These are phyloP conservation scores for Poecilia latipinna DNA, from an alignment of 2,113 vertebrate species.

Conservation along the genomic window DNA sequence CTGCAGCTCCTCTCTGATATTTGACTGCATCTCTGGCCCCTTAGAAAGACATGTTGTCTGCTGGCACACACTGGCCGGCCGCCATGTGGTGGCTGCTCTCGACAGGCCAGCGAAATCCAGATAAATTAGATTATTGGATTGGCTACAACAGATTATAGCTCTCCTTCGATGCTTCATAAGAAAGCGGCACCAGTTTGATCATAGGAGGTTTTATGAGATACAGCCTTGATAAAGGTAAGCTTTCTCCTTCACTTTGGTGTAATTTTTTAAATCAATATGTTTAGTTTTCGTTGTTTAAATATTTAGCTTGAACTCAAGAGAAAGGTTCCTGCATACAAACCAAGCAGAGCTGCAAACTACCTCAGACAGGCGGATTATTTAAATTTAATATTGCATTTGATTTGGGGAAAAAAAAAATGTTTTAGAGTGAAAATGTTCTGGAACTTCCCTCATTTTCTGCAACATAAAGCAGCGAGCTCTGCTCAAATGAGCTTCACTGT, in stretches of 20 bases:
- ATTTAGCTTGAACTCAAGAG: not conserved
- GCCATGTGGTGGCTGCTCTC: conserved; percentile 39
- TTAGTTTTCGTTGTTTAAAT: not conserved
- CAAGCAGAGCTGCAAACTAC: not conserved
- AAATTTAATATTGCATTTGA: not conserved
- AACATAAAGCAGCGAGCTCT: not conserved
- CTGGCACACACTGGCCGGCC: conserved; percentile 8
- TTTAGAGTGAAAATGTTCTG: too few relatives aligned
- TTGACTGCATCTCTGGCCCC: not conserved
- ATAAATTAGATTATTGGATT: conserved; percentile 83
- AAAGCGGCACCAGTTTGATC: conserved; percentile 44
- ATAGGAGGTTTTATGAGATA: conserved; percentile 28
- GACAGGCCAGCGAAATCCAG: conserved; percentile 56
- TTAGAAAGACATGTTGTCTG: not conserved
- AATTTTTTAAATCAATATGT: not conserved
- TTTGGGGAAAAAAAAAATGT: not conserved
- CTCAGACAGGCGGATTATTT: not conserved
- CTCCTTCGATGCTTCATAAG: conserved; percentile 45
- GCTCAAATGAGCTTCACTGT: not conserved
- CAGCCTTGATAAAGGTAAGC: conserved; percentile 65
- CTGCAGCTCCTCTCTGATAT: not conserved
- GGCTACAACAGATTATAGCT: conserved; percentile 75
- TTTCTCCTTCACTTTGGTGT: not conserved
- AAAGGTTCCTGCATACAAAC: not conserved
- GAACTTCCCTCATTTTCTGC: too few relatives aligned